phyloP scores from a whole-genome alignment of 2,888 invertebrate species.

The Gibbula magus region DNA sequence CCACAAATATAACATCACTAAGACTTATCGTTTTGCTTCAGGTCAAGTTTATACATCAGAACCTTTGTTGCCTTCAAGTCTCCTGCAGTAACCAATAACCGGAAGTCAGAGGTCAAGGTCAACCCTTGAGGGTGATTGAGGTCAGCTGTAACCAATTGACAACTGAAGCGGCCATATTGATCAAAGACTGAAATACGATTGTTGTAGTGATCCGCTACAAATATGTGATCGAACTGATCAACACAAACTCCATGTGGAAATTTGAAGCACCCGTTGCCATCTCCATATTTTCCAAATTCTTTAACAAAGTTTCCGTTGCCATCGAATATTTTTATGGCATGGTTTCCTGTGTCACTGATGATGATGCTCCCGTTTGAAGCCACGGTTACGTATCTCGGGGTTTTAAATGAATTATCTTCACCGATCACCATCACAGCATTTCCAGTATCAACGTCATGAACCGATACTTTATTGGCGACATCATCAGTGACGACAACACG shows the following conservation, averaged over 20 bases:
- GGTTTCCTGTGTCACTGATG: slow-evolving; percentile 77
- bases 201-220: slow-evolving; percentile 78
- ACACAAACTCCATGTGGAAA: slow-evolving; percentile 77
- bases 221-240: slow-evolving; percentile 75
- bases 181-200: slow-evolving; percentile 60
- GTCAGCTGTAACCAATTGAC: slow-evolving; percentile 53
- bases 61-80: slow-evolving; percentile 45
- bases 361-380: slow-evolving; percentile 74
- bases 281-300: slow-evolving; percentile 76
- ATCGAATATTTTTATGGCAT: slow-evolving; percentile 76
- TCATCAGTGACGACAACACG: slow-evolving; percentile 76
- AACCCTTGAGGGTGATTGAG: slow-evolving; percentile 54
- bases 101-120: slow-evolving; percentile 42
- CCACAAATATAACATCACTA: no score
- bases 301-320: slow-evolving; percentile 74
- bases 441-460: slow-evolving; percentile 73
- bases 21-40: no score
- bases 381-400: slow-evolving; percentile 76
- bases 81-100: slow-evolving; percentile 50
- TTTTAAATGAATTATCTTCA: slow-evolving; percentile 71
- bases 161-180: slow-evolving; percentile 56
- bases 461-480: slow-evolving; percentile 72
- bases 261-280: slow-evolving; percentile 76
- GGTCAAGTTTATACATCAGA: no score
- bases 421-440: slow-evolving; percentile 62